These are phyloP conservation scores for Eulemur rufifrons DNA, from an alignment of 2,113 vertebrate species.

Conservation along the genomic window DNA sequence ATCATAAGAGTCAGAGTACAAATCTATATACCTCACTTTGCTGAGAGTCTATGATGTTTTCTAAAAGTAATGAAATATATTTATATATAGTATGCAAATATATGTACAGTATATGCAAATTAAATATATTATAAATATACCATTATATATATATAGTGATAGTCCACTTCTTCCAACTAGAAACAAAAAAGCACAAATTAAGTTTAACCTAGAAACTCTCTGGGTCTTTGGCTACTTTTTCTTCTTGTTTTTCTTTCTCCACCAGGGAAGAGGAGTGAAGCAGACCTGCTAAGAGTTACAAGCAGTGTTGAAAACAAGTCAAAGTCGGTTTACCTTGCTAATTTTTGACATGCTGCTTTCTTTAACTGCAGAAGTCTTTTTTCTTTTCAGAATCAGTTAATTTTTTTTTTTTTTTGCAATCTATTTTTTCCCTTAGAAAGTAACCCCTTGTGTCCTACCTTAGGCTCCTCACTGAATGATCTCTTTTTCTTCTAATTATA, in stretches of 20 bases:
- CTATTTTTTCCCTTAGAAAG: constrained; percentile 70
- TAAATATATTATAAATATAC: background rate
- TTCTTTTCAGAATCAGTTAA: constrained; percentile 70
- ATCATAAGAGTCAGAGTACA: background rate
- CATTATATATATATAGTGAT: background rate
- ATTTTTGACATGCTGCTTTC: constrained; percentile 62
- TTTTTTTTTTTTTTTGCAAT: constrained; percentile 54
- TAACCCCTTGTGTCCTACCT: constrained; percentile 72
- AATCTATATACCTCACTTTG: background rate
- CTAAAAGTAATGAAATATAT: background rate
- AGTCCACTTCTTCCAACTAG: constrained; percentile 8
- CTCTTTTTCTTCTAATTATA: constrained; percentile 80
- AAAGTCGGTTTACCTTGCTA: constrained; percentile 56
- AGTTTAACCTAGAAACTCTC: background rate
- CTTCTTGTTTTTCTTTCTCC: background rate
- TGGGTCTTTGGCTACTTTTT: background rate
- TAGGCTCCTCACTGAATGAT: constrained; percentile 67
- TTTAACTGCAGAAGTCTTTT: constrained; percentile 38
- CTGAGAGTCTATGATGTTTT: background rate
- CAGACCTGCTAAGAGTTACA: background rate
- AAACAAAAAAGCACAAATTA: background rate
- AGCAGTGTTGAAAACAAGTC: constrained; percentile 18
- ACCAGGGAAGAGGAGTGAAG: background rate
- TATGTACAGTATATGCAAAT: background rate
- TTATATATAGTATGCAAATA: background rate